phyloP scores from a whole-genome alignment of 2,888 invertebrate genomes.

The Eristalis intricaria region DNA sequence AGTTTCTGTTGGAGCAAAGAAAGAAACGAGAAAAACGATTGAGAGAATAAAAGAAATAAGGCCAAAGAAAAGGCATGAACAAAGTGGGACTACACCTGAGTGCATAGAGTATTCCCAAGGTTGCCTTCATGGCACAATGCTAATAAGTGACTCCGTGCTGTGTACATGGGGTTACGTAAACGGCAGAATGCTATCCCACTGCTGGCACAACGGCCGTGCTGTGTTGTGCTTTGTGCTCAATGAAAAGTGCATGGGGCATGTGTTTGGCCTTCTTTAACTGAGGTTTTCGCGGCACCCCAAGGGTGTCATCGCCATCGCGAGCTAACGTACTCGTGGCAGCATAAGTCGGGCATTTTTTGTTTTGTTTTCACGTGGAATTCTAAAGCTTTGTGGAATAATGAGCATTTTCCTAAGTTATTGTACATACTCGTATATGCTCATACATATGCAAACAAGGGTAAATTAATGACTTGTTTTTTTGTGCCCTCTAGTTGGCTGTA shows the following conservation, averaged over 20 bases:
- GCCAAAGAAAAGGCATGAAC: not conserved
- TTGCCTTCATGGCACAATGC: conserved; percentile 52
- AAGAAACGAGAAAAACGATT: not conserved
- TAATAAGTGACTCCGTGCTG: conserved; percentile 43
- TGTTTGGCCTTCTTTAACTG: not conserved
- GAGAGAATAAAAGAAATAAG: not conserved
- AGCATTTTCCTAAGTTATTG: not conserved
- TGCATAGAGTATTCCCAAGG: conserved; percentile 59
- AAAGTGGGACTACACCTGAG: conserved; percentile 38
- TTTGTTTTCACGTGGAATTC: not conserved
- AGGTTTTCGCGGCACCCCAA: conserved; percentile 28
- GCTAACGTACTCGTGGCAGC: not conserved
- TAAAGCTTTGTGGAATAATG: not conserved
- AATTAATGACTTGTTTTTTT: too few relatives aligned
- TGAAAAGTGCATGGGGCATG: conserved; percentile 23
- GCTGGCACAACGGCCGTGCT: not conserved
- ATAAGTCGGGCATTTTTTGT: conserved; percentile 22
- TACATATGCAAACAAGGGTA: too few relatives aligned
- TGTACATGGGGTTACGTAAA: conserved; percentile 28
- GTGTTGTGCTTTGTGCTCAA: not conserved
- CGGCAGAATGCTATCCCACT: not conserved
- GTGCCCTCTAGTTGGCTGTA: too few relatives aligned
- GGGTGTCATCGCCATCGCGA: conserved; percentile 18
- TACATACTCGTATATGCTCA: not conserved
- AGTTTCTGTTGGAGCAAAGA: conserved; percentile 14